Conservation (phyloP, 2,113 vertebrate genomes). For the Parus major region DNA sequence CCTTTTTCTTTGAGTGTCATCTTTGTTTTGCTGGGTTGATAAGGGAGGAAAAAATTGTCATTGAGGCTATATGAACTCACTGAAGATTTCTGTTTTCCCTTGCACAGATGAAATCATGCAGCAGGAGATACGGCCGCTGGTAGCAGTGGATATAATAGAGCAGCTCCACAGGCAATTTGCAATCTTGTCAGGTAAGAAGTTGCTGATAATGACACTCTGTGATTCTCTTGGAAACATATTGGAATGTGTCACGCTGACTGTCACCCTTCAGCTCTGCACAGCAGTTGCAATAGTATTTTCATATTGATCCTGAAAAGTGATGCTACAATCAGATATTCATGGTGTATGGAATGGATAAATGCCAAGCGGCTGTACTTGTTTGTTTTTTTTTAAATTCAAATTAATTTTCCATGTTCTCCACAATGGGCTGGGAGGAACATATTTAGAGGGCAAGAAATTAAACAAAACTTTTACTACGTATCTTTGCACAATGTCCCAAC, state of each 20-base stretch:
- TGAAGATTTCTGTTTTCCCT: conserved; percentile 36
- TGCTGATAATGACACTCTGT: background rate
- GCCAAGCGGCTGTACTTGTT: background rate
- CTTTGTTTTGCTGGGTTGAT: background rate
- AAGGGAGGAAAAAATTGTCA: background rate
- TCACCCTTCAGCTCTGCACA: background rate
- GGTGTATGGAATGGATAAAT: background rate
- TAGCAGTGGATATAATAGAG: conserved; percentile 93
- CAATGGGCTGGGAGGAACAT: background rate
- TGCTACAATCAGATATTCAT: background rate
- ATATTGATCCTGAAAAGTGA: background rate
- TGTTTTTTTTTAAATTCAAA: background rate
- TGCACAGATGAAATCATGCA: conserved; percentile 96
- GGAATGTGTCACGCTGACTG: background rate
- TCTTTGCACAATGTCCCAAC: background rate
- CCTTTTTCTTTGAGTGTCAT: background rate
- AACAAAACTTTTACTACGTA: background rate
- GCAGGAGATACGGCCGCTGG: conserved; percentile 92
- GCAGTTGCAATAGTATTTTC: background rate
- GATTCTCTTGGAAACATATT: background rate
- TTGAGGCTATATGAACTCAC: background rate
- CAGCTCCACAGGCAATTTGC: conserved; percentile 94
- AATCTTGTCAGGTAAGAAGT: conserved; percentile 88
- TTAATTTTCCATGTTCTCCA: background rate
- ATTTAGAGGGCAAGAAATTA: background rate